These are phyloP conservation scores for Aepyceros melampus DNA, from an alignment of 2,113 vertebrate species.

Conservation along the genomic window DNA sequence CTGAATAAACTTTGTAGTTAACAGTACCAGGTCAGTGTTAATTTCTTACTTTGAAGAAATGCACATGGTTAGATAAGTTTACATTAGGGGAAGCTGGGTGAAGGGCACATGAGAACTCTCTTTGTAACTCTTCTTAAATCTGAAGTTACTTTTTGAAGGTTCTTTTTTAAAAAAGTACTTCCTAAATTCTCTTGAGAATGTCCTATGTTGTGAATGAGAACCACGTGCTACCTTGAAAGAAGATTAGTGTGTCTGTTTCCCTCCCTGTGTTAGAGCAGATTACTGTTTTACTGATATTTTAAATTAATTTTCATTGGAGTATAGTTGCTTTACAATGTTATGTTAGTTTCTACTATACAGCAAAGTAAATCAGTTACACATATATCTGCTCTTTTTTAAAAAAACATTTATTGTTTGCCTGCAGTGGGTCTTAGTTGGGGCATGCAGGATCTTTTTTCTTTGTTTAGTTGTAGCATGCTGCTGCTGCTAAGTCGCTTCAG, in stretches of 20 bases:
- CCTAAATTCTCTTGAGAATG: background rate
- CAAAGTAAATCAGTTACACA: background rate
- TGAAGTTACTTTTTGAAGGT: background rate
- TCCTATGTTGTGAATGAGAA: background rate
- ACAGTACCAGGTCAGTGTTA: background rate
- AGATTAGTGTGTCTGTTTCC: background rate
- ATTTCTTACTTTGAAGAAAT: background rate
- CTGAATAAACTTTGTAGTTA: background rate
- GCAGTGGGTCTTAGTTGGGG: background rate
- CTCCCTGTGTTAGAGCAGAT: background rate
- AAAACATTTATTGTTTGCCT: background rate
- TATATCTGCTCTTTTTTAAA: background rate
- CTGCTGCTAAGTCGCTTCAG: too few species aligned
- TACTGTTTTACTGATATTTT: background rate
- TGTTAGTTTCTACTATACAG: background rate
- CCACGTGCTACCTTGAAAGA: background rate
- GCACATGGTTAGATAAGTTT: background rate
- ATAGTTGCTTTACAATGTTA: background rate
- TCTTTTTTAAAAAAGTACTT: background rate
- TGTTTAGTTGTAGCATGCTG: background rate
- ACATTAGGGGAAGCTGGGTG: background rate
- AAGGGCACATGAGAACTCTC: background rate
- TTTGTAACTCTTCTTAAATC: background rate
- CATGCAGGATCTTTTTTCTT: background rate
- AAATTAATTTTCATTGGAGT: background rate